Evolutionary conservation across 2,888 invertebrate species (phyloP).

Genomic region (Habrosyne pyritoides): DNA sequence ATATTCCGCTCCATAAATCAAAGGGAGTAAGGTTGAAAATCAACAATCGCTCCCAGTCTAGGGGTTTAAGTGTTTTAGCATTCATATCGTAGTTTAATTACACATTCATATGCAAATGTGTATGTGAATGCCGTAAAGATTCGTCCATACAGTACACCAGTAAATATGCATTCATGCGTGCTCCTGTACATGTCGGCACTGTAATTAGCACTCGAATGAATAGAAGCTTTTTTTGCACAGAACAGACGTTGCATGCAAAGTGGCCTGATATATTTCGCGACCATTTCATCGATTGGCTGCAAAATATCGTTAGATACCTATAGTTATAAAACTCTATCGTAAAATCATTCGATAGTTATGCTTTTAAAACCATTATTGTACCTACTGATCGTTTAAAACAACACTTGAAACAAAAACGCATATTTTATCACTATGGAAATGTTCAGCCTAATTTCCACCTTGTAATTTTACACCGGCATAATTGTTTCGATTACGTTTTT

Average conservation of each 20-base stretch:
- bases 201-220: constrained; percentile 75
- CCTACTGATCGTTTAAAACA: constrained; percentile 4
- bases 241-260: constrained; percentile 28
- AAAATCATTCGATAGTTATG: constrained; percentile 4
- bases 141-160: constrained; percentile 66
- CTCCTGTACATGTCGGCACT: constrained; percentile 66
- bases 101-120: constrained; percentile 81
- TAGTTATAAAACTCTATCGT: constrained; percentile 2
- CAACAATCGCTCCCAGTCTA: constrained; percentile 29
- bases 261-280: neutral
- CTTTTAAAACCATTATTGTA: neutral
- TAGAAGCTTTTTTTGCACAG: constrained; percentile 57
- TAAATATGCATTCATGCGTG: constrained; percentile 76
- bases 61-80: constrained; percentile 63
- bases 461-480: constrained; percentile 54
- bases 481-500: constrained; percentile 57
- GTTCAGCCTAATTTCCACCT: constrained; percentile 50
- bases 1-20: constrained; percentile 23
- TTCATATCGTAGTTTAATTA: constrained; percentile 78
- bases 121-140: constrained; percentile 74
- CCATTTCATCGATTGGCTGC: neutral
- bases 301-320: constrained; percentile 6
- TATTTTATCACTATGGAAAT: constrained; percentile 37
- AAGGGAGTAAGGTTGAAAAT: constrained; percentile 43
- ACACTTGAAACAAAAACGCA: constrained; percentile 20